Base-by-base conservation (phyloP, 2,797 vertebrate genomes). In the Melanotaenia nigrans region DNA sequence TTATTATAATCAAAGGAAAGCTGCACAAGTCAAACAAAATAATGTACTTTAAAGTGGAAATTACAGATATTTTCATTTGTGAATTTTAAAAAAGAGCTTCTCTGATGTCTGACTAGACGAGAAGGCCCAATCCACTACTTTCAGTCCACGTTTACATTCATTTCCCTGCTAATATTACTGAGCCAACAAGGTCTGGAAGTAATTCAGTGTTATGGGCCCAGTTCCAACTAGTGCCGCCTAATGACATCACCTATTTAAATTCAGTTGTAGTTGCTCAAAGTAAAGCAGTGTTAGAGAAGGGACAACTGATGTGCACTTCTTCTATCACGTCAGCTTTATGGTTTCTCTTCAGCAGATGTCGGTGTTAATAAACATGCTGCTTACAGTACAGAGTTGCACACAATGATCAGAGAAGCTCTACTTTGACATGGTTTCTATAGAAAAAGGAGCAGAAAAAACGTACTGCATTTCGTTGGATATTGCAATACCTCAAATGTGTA, bases 121-220 rank as follows among this genome's bases (percentile, higher is more conserved):
- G 57, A 4, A 2, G 25, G 14, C n/a, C 28, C 47, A n/a, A 68
- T 22, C 68, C 63, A 16, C 56, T 40, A 63, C 71, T 70, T 58
- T 38, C 45, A 65, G 55, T 28, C 28, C 20, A 7, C 49, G 22
- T 68, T 75, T 40, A 62, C 45, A n/a, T 69, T 24, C 45, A 65
- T 35, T 25, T 54, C 60, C 62, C 45, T 60, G 18, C 40, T 64
- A 61, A 79, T 53, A 73, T 54, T 73, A 0, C 40, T 7, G 13
- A 84, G 42, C 35, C 57, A 62, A 40, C 69, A 63, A 80, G 57
- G 74, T 77, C 70, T 87, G 76, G 30, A 68, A 78, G 62, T 47
- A 65, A 77, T 79, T 69, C 61, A 25, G 12, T 30, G n/a, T 63
- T 51, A 40, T 53, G 63, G 68, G 71, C 59, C 14, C 20, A 5